Evolutionary conservation across 1,140 invertebrate genomes (phyloP).

Genomic region (Hylaeus volcanicus): DNA sequence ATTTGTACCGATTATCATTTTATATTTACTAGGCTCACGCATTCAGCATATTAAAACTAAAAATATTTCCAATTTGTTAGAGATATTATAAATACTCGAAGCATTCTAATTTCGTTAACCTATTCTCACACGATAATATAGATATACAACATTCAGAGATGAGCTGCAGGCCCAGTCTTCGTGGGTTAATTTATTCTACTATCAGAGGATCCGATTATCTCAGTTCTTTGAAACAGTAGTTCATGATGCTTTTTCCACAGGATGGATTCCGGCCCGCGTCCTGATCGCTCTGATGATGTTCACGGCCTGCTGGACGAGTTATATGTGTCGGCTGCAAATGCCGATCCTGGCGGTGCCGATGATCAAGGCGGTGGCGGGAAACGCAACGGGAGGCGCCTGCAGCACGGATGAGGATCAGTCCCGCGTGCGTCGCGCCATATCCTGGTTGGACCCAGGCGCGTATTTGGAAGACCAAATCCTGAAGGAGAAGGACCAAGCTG

Average conservation of each 20-base stretch:
- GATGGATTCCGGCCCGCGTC: slow-evolving; percentile 74
- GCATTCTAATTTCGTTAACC: too few relatives aligned
- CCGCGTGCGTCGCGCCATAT: slow-evolving; percentile 30
- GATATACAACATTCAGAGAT: too few relatives aligned
- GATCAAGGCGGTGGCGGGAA: slow-evolving; percentile 72
- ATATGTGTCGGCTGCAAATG: slow-evolving; percentile 87
- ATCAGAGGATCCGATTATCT: too few relatives aligned
- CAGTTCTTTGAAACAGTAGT: too few relatives aligned
- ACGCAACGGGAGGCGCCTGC: slow-evolving; percentile 36
- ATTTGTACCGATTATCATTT: too few relatives aligned
- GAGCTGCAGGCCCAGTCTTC: too few relatives aligned
- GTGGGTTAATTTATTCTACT: too few relatives aligned
- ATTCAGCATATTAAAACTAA: too few relatives aligned
- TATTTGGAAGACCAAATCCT: slow-evolving; percentile 38
- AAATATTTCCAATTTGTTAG: too few relatives aligned
- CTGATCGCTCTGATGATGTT: slow-evolving; percentile 86
- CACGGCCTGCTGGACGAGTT: slow-evolving; percentile 85
- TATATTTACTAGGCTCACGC: too few relatives aligned
- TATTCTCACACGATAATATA: too few relatives aligned
- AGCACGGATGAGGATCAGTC: not conserved
- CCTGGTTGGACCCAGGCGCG: slow-evolving; percentile 28
- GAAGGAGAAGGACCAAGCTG: not conserved
- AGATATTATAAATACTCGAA: too few relatives aligned
- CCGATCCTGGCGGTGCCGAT: slow-evolving; percentile 87
- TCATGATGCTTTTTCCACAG: slow-evolving; percentile 35